phyloP scores from a whole-genome alignment of 2,113 vertebrate species.

The Trogon surrucura region DNA sequence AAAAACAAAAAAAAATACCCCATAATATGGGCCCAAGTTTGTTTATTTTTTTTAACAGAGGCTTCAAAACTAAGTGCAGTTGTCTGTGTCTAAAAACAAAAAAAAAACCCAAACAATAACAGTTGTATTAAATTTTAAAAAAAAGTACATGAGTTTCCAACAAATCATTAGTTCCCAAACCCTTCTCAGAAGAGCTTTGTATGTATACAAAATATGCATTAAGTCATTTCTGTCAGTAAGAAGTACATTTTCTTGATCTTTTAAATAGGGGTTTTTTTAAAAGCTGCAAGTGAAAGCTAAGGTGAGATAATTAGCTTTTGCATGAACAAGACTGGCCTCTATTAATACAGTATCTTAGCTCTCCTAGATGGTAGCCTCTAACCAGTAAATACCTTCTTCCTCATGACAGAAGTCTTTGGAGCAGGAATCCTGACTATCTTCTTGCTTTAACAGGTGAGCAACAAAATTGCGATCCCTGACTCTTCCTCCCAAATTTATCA shows the following conservation, averaged over 20 bases:
- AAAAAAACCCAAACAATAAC: not conserved
- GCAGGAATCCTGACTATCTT: not conserved
- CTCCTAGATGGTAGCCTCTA: not conserved
- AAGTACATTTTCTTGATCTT: slow-evolving; percentile 17
- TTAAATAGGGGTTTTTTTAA: slow-evolving; percentile 25
- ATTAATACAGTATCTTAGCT: not conserved
- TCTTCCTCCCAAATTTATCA: slow-evolving; percentile 66
- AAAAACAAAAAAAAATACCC: not conserved
- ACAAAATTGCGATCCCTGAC: not conserved
- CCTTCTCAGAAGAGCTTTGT: not conserved
- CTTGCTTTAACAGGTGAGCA: slow-evolving; percentile 51
- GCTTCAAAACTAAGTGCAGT: not conserved
- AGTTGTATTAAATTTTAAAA: not conserved
- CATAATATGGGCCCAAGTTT: not conserved
- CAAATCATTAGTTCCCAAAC: not conserved
- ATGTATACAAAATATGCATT: not conserved
- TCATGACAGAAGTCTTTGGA: not conserved
- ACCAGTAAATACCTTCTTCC: not conserved
- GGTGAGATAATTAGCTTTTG: slow-evolving; percentile 35
- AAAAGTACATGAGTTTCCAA: not conserved
- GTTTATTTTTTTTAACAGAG: not conserved
- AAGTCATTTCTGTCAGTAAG: not conserved
- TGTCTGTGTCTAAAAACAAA: not conserved
- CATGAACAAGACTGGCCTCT: slow-evolving; percentile 28
- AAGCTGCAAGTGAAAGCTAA: not conserved